Evolutionary conservation across 2,888 invertebrate species (phyloP), one percentile per base, ranked within the genome.

Genomic region (Salpingus planirostris): DNA sequence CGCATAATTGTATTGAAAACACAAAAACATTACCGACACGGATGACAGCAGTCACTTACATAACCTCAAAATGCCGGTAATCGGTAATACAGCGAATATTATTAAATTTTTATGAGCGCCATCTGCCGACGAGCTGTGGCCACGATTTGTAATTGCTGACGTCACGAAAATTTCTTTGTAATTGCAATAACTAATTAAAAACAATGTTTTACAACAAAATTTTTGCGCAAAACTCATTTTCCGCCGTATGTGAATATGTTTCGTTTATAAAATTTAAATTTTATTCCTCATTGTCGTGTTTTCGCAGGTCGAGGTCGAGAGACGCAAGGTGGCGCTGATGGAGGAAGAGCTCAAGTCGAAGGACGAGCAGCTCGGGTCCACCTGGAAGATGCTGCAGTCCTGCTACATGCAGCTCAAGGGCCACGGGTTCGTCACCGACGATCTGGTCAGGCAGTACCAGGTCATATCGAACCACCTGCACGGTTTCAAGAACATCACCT

Each of bases 341-440:
- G 18, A 43, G 13, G 49, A 50, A 14, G 59, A 60, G 30, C 42
- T 55, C 27, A 36, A 50, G 14, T 43, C 48, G 3, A 49, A 54
- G 14, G 47, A 44, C 10, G 36, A 40, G 21, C 34, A 59, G 1
- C 37, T 59, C 14, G 54, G 51, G 13, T 47, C 52, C 25, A 54
- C 59, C 67, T 70, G 73, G 0, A 56, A 51, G 2, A 66, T 74
- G 46, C 55, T 78, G 3, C 73, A 73, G 36, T 71, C 72, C 29
- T 67, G 76, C 24, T 77, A 74, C 47, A 55, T 72, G 8, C 70
- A 73, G 1, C 61, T 80, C 3, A 68, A 70, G 50, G 78, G 75
- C 0, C 71, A 74, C 34, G 74, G 73, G 12, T 69, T 69, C 29
- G 66, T 69, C 2, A 74, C 78, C 0, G 70, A 75, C 0, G 62